These are phyloP conservation scores for Diachrysia chrysitis DNA, from an alignment of 2,888 invertebrate genomes.

Conservation along the genomic window DNA sequence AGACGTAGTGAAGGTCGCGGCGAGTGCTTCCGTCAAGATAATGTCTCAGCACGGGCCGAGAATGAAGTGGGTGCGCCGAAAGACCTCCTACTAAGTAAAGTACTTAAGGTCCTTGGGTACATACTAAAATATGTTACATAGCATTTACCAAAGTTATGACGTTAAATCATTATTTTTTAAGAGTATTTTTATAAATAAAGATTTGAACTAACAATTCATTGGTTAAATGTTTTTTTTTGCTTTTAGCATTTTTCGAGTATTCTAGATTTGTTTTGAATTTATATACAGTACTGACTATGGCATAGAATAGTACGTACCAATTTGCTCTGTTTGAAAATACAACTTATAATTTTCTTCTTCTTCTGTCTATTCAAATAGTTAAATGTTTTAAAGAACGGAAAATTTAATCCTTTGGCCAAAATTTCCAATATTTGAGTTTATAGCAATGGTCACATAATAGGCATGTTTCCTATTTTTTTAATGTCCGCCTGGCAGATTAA, in stretches of 20 bases:
- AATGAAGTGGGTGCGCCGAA: constrained; percentile 95
- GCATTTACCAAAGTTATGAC: constrained; percentile 10
- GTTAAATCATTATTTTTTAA: constrained; percentile 11
- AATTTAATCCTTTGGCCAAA: too few species aligned
- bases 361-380: too few species aligned
- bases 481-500: too few species aligned
- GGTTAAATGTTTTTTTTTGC: neutral
- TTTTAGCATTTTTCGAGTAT: neutral
- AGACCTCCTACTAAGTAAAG: constrained; percentile 50
- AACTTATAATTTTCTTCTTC: too few species aligned
- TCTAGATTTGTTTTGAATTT: too few species aligned
- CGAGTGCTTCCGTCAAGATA: constrained; percentile 99
- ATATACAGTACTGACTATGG: too few species aligned
- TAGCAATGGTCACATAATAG: too few species aligned
- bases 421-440: too few species aligned
- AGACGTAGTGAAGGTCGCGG: constrained; percentile 99
- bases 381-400: too few species aligned
- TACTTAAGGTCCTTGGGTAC: neutral
- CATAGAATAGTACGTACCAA: too few species aligned
- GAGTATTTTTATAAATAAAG: constrained; percentile 31
- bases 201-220: neutral
- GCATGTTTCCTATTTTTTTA: too few species aligned
- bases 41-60: constrained; percentile 96
- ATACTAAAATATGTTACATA: neutral
- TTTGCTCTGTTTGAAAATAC: too few species aligned